Base-by-base conservation (phyloP, 2,888 invertebrate genomes). In the Ctena decussata region DNA sequence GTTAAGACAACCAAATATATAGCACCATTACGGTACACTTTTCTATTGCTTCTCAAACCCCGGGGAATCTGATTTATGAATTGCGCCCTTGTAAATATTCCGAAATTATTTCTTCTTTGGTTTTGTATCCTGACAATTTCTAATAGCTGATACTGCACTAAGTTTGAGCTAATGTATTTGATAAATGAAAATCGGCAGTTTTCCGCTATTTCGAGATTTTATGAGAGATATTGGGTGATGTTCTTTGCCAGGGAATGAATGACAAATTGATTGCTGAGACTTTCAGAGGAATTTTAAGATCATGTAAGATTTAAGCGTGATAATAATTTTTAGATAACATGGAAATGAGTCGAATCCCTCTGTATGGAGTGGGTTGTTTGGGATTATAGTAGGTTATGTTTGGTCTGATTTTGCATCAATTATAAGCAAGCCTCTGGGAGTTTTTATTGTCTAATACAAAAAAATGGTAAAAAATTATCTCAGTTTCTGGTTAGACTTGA, bases 111-210 rank as follows among this genome's bases (percentile, higher is more conserved):
- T 27, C 24, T 60, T 60, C 27, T 60, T 27, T 30, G 60, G n/a
- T 49, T 60, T 6, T 30, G 27, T 60, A 60, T 60, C 60, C 60
- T 60, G 60, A 60, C 60, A 60, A 30, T 60, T 6, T 24, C 11
- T 8, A 60, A 60, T 60, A 18, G 60, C 60, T 60, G 60, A 60
- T 6, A 30, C 60, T 60, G 60, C 30, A 30, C 30, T 60, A 30
- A 30, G 27, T 60, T 24, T 8, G 30, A 6, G 27, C 30, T 60
- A 60, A 60, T 60, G 60, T 21, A 30, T 27, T 60, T 60, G 60
- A 60, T 60, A 60, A 60, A 60, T 60, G 60, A 60, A 60, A 60
- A 60, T 30, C 30, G 60, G 60, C 60, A 60, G 60, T 30, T 60
- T 60, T 60, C 60, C 30, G 27, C 60, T 60, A 60, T 30, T 60